phyloP scores from a whole-genome alignment of 2,888 invertebrate genomes.

The Ommatoiulus sabulosus region DNA sequence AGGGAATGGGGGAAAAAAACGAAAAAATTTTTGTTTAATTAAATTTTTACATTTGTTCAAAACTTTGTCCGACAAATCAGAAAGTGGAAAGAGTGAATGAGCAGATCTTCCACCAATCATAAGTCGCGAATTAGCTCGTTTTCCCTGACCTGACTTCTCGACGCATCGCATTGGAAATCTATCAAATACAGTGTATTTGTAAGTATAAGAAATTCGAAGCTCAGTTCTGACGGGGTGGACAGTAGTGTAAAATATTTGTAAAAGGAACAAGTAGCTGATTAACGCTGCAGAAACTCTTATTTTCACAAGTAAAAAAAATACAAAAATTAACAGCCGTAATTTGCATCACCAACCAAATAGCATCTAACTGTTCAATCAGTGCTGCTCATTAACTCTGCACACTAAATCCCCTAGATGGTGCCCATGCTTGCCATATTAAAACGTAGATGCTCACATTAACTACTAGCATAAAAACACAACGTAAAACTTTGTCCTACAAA shows the following conservation, averaged over 20 bases:
- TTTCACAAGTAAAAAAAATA: not conserved
- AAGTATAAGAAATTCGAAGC: not conserved
- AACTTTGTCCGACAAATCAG: slow-evolving; percentile 16
- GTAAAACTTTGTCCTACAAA: not conserved
- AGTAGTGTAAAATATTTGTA: not conserved
- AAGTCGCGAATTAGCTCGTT: not conserved
- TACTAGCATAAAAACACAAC: not conserved
- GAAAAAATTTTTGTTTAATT: not conserved
- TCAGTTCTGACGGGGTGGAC: not conserved
- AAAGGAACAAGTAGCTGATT: not conserved
- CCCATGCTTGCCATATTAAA: not conserved
- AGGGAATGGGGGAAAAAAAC: not conserved
- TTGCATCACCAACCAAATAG: not conserved
- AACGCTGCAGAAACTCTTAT: not conserved
- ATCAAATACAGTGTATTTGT: too few species aligned
- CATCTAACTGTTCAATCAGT: not conserved
- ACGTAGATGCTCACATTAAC: not conserved
- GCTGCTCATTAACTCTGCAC: slow-evolving; percentile 36
- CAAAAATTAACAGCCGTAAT: not conserved
- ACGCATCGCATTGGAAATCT: not conserved
- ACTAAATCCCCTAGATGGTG: not conserved
- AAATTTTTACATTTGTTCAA: not conserved
- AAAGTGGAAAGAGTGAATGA: slow-evolving; percentile 51
- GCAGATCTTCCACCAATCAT: slow-evolving; percentile 20
- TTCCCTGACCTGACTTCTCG: not conserved